Evolutionary conservation across 2,797 vertebrate species (phyloP).

Genomic region (Etheostoma nigrum): DNA sequence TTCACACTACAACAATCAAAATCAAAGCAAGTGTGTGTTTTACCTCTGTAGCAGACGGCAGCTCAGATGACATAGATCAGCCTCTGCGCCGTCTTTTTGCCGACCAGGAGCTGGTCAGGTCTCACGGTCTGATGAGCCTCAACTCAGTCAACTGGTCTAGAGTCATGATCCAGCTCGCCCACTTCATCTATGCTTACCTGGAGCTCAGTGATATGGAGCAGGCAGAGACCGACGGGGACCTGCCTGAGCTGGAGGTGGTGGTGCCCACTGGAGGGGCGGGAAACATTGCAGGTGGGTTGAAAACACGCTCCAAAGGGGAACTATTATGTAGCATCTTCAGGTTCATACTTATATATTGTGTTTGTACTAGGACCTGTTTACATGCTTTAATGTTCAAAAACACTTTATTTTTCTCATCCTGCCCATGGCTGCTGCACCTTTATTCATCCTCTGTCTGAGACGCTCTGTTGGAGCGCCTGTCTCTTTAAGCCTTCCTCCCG

Average conservation of each 20-base stretch:
- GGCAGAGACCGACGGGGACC: neutral
- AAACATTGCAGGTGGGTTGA: conserved; percentile 89
- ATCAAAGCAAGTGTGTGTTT: neutral
- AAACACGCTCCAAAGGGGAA: too few species aligned
- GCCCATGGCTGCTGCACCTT: too few species aligned
- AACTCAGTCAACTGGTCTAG: conserved; percentile 96
- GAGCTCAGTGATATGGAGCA: conserved; percentile 76
- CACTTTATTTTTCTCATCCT: too few species aligned
- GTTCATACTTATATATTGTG: too few species aligned
- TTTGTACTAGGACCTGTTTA: too few species aligned
- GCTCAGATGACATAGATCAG: conserved; percentile 91
- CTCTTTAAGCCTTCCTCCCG: too few species aligned
- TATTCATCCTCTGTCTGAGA: too few species aligned
- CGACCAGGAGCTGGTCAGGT: conserved; percentile 85
- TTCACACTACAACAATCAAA: neutral
- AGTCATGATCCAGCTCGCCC: conserved; percentile 92
- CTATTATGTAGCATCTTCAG: too few species aligned
- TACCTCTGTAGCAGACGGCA: conserved; percentile 87
- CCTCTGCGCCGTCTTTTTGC: conserved; percentile 88
- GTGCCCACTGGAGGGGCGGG: conserved; percentile 95
- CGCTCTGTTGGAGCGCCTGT: too few species aligned
- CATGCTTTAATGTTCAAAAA: too few species aligned
- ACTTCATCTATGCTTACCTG: conserved; percentile 92
- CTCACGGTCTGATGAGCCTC: conserved; percentile 90
- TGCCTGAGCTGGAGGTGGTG: conserved; percentile 90